Conservation (phyloP, 2,797 vertebrate species). For the Argya squamiceps region DNA sequence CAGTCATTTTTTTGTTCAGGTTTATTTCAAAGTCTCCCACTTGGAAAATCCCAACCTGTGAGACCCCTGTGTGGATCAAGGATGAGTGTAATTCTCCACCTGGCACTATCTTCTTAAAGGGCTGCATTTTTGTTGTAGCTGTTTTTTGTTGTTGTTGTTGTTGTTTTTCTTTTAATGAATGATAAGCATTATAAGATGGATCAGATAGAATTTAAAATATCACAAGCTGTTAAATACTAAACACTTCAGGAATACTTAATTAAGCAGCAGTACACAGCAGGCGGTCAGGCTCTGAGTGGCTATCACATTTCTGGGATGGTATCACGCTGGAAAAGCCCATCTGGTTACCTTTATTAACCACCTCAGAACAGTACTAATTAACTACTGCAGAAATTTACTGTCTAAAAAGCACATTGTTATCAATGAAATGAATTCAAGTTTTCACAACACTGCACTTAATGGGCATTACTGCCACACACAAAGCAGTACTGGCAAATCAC, state of each 20-base stretch:
- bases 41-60: not conserved
- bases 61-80: not conserved
- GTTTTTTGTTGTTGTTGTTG: not conserved
- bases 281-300: not conserved
- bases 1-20: not conserved
- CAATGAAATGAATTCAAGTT: not conserved
- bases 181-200: not conserved
- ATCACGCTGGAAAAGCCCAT: not conserved
- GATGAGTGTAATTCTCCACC: not conserved
- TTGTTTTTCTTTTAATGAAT: not conserved
- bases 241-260: slow-evolving; percentile 45
- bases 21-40: not conserved
- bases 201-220: slow-evolving; percentile 20
- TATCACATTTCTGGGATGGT: not conserved
- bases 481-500: not conserved
- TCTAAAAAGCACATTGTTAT: slow-evolving; percentile 34
- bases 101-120: not conserved
- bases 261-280: not conserved
- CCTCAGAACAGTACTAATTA: slow-evolving; percentile 39
- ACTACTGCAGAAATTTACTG: slow-evolving; percentile 12
- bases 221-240: slow-evolving; percentile 33
- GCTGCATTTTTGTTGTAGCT: not conserved
- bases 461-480: not conserved
- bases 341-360: slow-evolving; percentile 60
- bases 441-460: slow-evolving; percentile 5